A percentile compares a stretch with the other conserved stretches of the same genome.
Conservation (phyloP, 2,888 invertebrate genomes). For the Drosophila paucipuncta region DNA sequence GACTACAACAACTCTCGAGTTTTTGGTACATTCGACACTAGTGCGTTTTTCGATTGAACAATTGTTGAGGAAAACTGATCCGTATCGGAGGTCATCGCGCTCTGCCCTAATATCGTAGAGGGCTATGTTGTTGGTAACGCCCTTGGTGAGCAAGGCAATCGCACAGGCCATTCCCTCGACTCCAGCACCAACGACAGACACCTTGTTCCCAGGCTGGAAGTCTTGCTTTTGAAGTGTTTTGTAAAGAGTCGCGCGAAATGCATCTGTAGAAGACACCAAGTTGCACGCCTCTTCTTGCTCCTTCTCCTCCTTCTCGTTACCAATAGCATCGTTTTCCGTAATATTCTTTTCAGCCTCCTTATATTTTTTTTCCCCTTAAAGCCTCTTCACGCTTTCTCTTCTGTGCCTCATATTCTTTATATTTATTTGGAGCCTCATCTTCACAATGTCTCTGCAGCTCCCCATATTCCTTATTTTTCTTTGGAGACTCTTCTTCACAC, state of each 20-base stretch:
- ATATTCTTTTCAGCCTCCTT: neutral
- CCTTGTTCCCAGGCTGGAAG: slow-evolving; percentile 87
- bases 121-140: slow-evolving; percentile 91
- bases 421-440: neutral
- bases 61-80: slow-evolving; percentile 91
- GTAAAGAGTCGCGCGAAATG: slow-evolving; percentile 22
- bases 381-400: slow-evolving; percentile 1
- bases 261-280: neutral
- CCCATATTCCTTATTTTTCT: neutral
- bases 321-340: neutral
- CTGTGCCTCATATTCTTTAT: neutral
- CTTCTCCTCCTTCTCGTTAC: neutral
- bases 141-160: slow-evolving; percentile 91
- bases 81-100: slow-evolving; percentile 86
- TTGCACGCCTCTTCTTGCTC: neutral
- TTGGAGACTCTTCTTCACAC: neutral
- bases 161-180: slow-evolving; percentile 95
- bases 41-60: slow-evolving; percentile 89
- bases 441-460: neutral
- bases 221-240: slow-evolving; percentile 24
- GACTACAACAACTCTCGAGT: slow-evolving; percentile 92
- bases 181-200: slow-evolving; percentile 93
- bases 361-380: neutral
- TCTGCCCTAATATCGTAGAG: slow-evolving; percentile 89
- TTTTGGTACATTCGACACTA: slow-evolving; percentile 90